Percentiles rank a stretch among this genome's conserved stretches.
Conservation (phyloP, 2,113 vertebrate species). For the Dasyurus viverrinus region DNA sequence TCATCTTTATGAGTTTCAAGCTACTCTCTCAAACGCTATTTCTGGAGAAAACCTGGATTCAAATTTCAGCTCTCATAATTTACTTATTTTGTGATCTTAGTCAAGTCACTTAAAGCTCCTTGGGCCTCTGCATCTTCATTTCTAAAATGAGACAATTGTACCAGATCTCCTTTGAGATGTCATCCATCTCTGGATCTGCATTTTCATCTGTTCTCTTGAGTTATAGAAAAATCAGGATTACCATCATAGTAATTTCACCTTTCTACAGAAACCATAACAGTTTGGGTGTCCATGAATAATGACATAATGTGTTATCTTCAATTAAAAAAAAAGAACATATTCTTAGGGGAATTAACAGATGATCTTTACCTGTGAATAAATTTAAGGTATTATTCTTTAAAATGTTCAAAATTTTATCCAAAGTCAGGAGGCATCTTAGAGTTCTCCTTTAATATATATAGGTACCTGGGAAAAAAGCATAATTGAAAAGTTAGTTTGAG, state of each 20-base stretch:
- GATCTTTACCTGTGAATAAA: background rate
- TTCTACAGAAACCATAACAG: background rate
- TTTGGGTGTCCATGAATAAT: background rate
- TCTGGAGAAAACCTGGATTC: background rate
- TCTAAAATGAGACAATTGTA: background rate
- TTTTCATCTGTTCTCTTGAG: background rate
- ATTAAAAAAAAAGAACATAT: background rate
- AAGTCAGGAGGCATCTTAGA: background rate
- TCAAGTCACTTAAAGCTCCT: background rate
- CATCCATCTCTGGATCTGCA: background rate
- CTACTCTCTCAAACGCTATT: background rate
- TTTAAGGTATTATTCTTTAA: background rate
- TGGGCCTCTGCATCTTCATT: background rate
- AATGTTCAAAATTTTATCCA: background rate
- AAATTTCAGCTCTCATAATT: background rate
- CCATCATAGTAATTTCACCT: background rate
- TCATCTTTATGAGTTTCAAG: background rate
- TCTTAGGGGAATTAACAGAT: background rate
- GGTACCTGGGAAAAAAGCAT: slow-evolving; percentile 38
- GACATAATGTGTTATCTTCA: background rate
- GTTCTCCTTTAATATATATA: background rate
- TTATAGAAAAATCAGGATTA: background rate
- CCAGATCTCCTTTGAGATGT: background rate
- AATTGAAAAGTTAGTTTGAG: slow-evolving; percentile 24
- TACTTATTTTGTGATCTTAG: background rate